Evolutionary conservation across 2,888 invertebrate genomes (phyloP), one percentile per base, ranked within the genome.

Genomic region (Liodrosophila aerea): DNA sequence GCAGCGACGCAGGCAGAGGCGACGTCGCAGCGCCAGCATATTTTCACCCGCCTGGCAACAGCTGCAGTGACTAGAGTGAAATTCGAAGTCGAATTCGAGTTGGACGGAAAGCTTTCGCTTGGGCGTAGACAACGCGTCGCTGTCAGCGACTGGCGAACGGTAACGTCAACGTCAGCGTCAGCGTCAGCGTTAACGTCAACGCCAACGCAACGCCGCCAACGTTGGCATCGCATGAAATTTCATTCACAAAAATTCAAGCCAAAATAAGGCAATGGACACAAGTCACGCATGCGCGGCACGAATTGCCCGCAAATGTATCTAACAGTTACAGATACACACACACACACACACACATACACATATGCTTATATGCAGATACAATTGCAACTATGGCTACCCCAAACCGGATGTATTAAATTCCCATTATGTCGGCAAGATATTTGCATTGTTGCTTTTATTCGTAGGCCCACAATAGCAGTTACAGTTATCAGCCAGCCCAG

Each of bases 211-310:
- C 7, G 40, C 52, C 73, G 83, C 80, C 75, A 85, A 81, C 84
- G 68, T 66, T 87, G 66, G 84, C n/a, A 87, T 80, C 22, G 22
- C 22, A 37, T 76, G 73, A 73, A 69, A 87, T 86, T 77, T 87
- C 82, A 83, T 83, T 83, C 82, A 83, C 87, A 83, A 83, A 83
- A 87, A 83, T 85, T 73, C 67, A 78, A 22, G 22, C 22, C 75
- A 71, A 85, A 84, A 86, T 22, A 22, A 86, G 78, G 71, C 85
- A 85, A 82, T 82, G 84, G 86, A 76, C 81, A 86, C 72, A 78
- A 86, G 80, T 85, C 81, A 83, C 86, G 87, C 87, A 86, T 81
- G 87, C 87, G 87, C 85, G 46, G 76, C 73, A 76, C 65, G 56
- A 64, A 62, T 58, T 36, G 51, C 44, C 49, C 27, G 29, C 50